phyloP scores from a whole-genome alignment of 1,140 invertebrate species.

The Rhyzopertha dominica region DNA sequence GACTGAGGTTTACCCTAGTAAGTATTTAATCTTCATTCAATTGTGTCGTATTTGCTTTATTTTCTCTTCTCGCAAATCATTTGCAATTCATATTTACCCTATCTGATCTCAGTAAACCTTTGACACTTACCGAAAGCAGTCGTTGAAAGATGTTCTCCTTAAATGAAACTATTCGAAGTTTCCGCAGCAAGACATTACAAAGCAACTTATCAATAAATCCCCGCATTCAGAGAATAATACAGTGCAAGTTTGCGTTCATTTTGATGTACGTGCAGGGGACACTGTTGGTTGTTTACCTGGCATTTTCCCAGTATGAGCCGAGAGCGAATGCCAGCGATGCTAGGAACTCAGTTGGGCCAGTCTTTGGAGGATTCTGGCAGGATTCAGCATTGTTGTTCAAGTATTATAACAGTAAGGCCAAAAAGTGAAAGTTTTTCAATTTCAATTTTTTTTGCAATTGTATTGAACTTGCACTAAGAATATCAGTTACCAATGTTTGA shows the following conservation, averaged over 20 bases:
- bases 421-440: not conserved
- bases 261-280: slow-evolving; percentile 20
- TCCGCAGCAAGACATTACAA: not conserved
- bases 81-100: not conserved
- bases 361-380: slow-evolving; percentile 23
- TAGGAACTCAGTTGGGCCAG: slow-evolving; percentile 23
- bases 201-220: not conserved
- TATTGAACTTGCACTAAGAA: no score
- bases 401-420: not conserved
- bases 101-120: no score
- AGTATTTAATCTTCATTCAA: slow-evolving; percentile 8
- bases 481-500: no score
- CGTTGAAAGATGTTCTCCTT: not conserved
- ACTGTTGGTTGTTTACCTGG: slow-evolving; percentile 17
- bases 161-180: not conserved
- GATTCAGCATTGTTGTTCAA: slow-evolving; percentile 3
- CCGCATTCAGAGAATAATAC: not conserved
- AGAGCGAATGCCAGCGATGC: slow-evolving; percentile 24
- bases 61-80: not conserved
- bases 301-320: slow-evolving; percentile 17
- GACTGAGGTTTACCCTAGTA: slow-evolving; percentile 19
- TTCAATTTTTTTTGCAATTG: not conserved
- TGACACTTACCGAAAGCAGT: not conserved
- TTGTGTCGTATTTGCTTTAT: not conserved
- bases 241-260: slow-evolving; percentile 15